Conservation (phyloP, 1,140 invertebrate species). For the Zaprionus taronus region DNA sequence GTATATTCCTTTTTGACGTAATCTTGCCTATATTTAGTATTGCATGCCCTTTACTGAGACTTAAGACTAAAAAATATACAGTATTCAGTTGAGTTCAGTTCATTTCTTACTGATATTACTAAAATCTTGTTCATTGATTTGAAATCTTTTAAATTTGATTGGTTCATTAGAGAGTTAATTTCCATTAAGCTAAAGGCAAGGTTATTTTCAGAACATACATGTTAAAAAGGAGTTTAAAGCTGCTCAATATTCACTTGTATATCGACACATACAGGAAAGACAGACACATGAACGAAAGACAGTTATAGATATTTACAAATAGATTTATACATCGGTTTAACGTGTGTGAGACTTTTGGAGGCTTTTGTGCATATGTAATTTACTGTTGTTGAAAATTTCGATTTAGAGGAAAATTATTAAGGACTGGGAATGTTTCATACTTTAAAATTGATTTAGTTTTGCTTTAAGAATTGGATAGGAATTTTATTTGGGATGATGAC, state of each 20-base stretch:
- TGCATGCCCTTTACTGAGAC: too few relatives aligned
- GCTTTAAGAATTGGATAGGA: slow-evolving; percentile 12
- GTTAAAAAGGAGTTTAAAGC: slow-evolving; percentile 4
- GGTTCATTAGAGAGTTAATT: neutral
- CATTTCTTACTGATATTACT: too few relatives aligned
- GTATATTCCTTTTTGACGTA: slow-evolving; percentile 4
- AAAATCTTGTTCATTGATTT: too few relatives aligned
- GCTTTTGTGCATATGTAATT: slow-evolving; percentile 65
- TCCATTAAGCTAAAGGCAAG: neutral
- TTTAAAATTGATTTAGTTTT: slow-evolving; percentile 7
- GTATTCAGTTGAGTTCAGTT: too few relatives aligned
- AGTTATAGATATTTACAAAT: slow-evolving; percentile 63
- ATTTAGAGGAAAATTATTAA: slow-evolving; percentile 44
- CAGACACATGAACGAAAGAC: neutral
- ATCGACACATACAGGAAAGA: slow-evolving; percentile 17
- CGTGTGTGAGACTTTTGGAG: slow-evolving; percentile 18
- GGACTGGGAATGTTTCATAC: slow-evolving; percentile 4
- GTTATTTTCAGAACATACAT: slow-evolving; percentile 3
- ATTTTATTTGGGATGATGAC: slow-evolving; percentile 9
- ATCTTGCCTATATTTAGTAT: neutral
- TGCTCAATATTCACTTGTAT: slow-evolving; percentile 35
- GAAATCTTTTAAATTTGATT: slow-evolving; percentile 14
- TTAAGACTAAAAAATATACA: too few relatives aligned
- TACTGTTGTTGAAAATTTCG: slow-evolving; percentile 29
- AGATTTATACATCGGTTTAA: slow-evolving; percentile 30